Evolutionary conservation across 2,888 invertebrate genomes (phyloP), one percentile per base, ranked within the genome.

Genomic region (Watsonalla cultraria): DNA sequence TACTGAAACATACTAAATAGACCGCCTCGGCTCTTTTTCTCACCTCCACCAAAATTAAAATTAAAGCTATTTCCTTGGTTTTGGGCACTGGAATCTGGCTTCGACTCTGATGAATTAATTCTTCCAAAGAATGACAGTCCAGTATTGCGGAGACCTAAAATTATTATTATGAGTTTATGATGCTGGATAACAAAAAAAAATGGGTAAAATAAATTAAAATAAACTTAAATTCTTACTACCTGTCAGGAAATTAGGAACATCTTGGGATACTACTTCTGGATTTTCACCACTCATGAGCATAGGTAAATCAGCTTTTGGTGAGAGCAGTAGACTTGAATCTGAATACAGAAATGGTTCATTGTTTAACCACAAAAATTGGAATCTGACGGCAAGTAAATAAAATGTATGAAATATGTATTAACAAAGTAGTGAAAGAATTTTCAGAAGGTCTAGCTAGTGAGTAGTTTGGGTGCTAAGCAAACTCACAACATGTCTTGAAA

Each of bases 241-340:
- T 76, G 84, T 72, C 47, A 89, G 72, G 63, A 89, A 87, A 61
- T 81, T 85, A 0, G 88, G 85, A 11, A 78, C 76, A 54, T 85
- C 86, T 68, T 85, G 84, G 24, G 84, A 82, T 47, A 61, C 54
- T 2, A 70, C 66, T 60, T 80, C 75, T 54, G 50, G 45, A 56
- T 76, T 76, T 39, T 76, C 74, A 47, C 54, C 62, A 61, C 56
- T 60, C 54, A 59, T 52, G 37, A 70, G 66, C 53, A 76, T 61
- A 46, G 74, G 65, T 49, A 76, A 50, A 59, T 88, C 83, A 54
- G 81, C 85, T 68, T 88, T 90, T 45, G 90, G 90, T 45, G 90
- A 90, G 47, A 87, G 64, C 51, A 90, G 76, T 14, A 89, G 68
- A 61, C 78, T 87, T 47, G 86, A 75, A 74, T 90, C 89, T 89